Base-by-base conservation (phyloP, 2,888 invertebrate species). In the Branchellion lobata region DNA sequence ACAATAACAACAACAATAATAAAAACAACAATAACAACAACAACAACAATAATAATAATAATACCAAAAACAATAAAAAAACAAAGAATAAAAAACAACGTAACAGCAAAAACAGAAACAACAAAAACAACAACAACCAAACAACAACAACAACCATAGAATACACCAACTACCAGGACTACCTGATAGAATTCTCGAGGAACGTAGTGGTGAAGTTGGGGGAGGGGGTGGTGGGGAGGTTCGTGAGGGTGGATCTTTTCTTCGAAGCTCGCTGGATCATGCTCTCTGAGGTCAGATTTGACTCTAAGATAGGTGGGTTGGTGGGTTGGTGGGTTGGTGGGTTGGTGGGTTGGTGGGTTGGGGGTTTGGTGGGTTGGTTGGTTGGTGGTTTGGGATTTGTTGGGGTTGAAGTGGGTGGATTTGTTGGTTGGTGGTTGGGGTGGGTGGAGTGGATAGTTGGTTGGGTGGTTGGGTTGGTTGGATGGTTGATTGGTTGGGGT, bases 211-310 rank as follows among this genome's bases (percentile, higher is more conserved):
- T 96, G 84, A 57, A 57, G 21, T n/a, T 57, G 61, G 90, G 95
- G 40, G 92, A 93, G 85, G 92, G 93, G 85, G 90, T 93, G 72
- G 91, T 94, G 76, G 95, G 93, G 33, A 91, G 91, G 85, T 94
- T 91, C 89, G 92, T 95, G 81, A 92, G 85, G 88, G 93, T 83
- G 91, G 83, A 92, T 84, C 90, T 95, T 77, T 90, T 90, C 83
- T 95, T 94, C 87, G 92, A 93, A 1, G 91, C 93, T n/a, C 90
- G 92, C 79, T 95, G 95, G 95, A 92, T 95, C 84, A 91, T 95
- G 88, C 91, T 96, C 85, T 94, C 94, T 88, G 95, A 96, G 88
- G 90, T 95, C 82, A 91, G 92, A 79, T 95, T 95, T 87, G 92
- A 92, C 84, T 94, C 94, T 84, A n/a, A 57, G 40, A 40, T 8